Conservation (phyloP, 2,113 vertebrate species). For the Polyodon spathula region DNA sequence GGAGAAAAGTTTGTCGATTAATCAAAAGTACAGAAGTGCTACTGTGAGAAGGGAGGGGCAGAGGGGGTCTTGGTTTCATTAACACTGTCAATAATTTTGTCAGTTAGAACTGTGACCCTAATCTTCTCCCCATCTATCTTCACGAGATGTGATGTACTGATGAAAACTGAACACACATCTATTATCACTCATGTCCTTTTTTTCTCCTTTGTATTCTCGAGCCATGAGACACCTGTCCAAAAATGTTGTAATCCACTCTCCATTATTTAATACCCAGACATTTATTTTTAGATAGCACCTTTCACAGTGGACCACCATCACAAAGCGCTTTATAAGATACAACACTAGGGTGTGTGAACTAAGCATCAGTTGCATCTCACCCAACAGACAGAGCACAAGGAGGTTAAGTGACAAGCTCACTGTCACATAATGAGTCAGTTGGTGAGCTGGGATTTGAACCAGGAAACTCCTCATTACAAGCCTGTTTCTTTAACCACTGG, state of each 20-base stretch:
- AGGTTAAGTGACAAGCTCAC: too few relatives aligned
- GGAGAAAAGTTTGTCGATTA: background rate
- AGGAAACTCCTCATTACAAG: too few relatives aligned
- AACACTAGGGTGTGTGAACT: too few relatives aligned
- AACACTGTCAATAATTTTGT: background rate
- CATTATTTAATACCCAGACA: background rate
- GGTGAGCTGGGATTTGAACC: too few relatives aligned
- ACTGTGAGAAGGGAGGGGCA: background rate
- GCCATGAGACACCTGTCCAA: background rate
- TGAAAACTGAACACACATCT: background rate
- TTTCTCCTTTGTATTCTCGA: background rate
- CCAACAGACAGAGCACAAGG: too few relatives aligned
- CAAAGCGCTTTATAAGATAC: too few relatives aligned
- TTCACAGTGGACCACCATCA: too few relatives aligned
- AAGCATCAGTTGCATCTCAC: too few relatives aligned
- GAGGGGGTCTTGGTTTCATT: background rate
- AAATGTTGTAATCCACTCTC: background rate
- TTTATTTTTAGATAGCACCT: too few relatives aligned
- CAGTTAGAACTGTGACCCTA: background rate
- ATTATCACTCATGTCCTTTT: background rate
- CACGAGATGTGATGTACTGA: too few relatives aligned
- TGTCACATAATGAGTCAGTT: too few relatives aligned
- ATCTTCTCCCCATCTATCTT: background rate
- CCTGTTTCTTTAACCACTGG: too few relatives aligned
- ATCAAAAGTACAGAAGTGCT: background rate